Base-by-base conservation (phyloP, 2,797 vertebrate species). In the Acanthurus tractus region DNA sequence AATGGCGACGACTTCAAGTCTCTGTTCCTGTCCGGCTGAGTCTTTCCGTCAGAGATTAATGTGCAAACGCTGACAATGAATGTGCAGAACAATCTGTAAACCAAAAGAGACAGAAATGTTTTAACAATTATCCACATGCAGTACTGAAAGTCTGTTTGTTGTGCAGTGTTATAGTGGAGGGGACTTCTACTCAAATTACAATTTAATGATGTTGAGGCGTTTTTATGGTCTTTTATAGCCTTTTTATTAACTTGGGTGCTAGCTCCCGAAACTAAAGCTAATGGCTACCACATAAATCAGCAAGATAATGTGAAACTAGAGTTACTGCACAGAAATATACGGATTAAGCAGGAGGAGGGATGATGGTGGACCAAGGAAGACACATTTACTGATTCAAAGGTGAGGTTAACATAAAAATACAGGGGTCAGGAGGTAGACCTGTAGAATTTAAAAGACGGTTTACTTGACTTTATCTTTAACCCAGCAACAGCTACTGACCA, bases 51-150 rank as follows among this genome's bases (percentile, higher is more conserved):
- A 22, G 55, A 20, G 49, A 65, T 70, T 49, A 36, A 72, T 17
- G 48, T 36, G 29, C 0, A 10, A 68, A 42, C 23, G 1, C 48
- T 40, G 38, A 12, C 8, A 12, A 9, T 46, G 36, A 58, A 45
- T 61, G 44, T 64, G 50, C 46, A 68, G 67, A 25, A 46, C 6
- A 79, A 57, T 40, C 87, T 90, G 75, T 57, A 48, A 58, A 74
- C 4, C 18, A 55, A 77, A 2, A 14, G 14, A 64, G 40, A 78
- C 10, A 48, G 3, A 53, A 7, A 9, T 58, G n/a, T 71, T 29
- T 22, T 5, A 4, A 23, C 49, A 44, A 17, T 61, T 61, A 49
- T 57, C 9, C 54, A 22, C 18, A 2, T 1, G 6, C 7, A 34
- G 10, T 13, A 46, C 8, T 11, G 13, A 14, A 62, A 22, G 11